Evolutionary conservation across 2,113 vertebrate species (phyloP), one percentile per base, ranked within the genome.

Genomic region (Crypturellus undulatus): DNA sequence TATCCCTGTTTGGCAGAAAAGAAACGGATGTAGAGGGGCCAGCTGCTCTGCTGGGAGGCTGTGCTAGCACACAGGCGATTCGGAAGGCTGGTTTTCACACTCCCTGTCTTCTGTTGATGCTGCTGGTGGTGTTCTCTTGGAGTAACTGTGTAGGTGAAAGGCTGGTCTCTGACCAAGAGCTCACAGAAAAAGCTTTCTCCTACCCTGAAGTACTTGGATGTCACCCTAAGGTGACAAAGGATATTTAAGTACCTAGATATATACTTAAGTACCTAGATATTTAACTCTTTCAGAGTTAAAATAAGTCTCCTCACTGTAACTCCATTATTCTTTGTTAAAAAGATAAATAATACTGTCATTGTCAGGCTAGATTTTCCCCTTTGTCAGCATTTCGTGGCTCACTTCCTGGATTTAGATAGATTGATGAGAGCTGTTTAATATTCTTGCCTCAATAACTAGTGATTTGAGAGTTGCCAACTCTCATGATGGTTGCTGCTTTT

Each of bases 301-400:
- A 90, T 54, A 51, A 93, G 58, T 68, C 71, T 88, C 63, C 83
- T 79, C 70, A 75, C 71, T 56, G 36, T 83, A 96, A 96, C 93
- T 96, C 94, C 76, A 96, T 97, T 96, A 92, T 83, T 96, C 95
- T 97, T 95, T 63, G 94, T 97, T 96, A 94, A 90, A 95, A 90
- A 92, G 96, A 96, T 92, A 97, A 97, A 95, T 89, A 82, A 82
- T 42, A 79, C 94, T 3, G 6, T 92, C 81, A 81, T 93, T 95
- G 92, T 94, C 94, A 93, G 92, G 90, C 79, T 84, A 95, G 85
- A 73, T 96, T 92, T 95, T 97, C 94, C 87, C 94, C 94, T 93
- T 77, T 89, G 94, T 93, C 94, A 90, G 92, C 84, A 58, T 78
- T 93, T 94, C 93, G 95, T 96, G 93, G 95, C 96, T 98, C 91